Evolutionary conservation across 2,797 vertebrate species (phyloP).

Genomic region (Anas bahamensis): DNA sequence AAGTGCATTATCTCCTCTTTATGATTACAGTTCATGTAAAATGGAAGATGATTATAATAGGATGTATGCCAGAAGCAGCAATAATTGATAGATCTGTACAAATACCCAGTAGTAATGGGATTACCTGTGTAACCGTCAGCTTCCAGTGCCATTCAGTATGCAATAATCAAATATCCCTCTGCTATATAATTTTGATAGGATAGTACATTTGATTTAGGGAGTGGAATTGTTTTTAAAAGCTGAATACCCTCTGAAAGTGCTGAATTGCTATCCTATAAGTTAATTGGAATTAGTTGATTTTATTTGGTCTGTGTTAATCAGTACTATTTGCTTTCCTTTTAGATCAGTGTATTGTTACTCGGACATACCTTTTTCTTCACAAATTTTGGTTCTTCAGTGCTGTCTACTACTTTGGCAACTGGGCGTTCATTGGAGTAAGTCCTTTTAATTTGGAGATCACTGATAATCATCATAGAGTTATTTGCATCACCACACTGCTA

Average conservation of each 20-base stretch:
- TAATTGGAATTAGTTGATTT: neutral
- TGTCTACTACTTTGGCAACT: constrained; percentile 98
- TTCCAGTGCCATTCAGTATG: neutral
- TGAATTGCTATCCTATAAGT: neutral
- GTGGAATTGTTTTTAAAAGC: neutral
- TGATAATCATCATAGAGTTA: neutral
- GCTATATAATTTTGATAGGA: neutral
- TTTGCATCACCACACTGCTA: neutral
- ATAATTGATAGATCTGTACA: neutral
- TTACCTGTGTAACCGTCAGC: neutral
- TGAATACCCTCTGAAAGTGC: neutral
- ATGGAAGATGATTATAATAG: neutral
- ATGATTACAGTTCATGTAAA: neutral
- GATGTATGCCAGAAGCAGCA: neutral
- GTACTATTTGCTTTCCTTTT: constrained; percentile 56
- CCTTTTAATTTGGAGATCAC: neutral
- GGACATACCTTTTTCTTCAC: constrained; percentile 96
- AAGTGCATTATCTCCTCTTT: neutral
- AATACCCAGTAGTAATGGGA: neutral
- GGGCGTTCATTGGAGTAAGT: constrained; percentile 97
- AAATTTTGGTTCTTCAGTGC: constrained; percentile 99
- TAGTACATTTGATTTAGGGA: neutral
- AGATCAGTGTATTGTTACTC: constrained; percentile 96
- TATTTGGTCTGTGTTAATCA: neutral
- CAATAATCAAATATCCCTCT: neutral